A percentile compares a stretch with the other conserved stretches of the same genome.
phyloP scores from a whole-genome alignment of 2,888 invertebrate genomes.

The Myathropa florea region DNA sequence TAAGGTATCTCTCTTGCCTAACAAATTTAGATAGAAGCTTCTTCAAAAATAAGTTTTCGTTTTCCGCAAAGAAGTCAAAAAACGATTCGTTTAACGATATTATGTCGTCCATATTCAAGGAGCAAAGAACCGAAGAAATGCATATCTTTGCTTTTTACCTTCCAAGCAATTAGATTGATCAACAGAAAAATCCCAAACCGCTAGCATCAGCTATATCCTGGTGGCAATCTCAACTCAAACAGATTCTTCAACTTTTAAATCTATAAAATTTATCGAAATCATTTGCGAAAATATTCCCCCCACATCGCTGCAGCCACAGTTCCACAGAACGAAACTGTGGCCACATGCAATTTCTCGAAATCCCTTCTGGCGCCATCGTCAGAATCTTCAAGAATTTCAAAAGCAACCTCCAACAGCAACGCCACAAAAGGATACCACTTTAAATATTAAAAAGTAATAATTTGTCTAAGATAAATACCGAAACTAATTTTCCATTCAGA shows the following conservation, averaged over 20 bases:
- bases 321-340: background rate
- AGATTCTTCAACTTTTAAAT: background rate
- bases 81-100: too few relatives aligned
- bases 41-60: too few relatives aligned
- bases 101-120: too few relatives aligned
- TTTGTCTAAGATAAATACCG: constrained; percentile 68
- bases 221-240: too few relatives aligned
- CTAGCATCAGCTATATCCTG: too few relatives aligned
- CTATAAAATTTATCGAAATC: background rate
- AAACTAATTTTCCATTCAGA: constrained; percentile 69
- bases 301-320: background rate
- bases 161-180: too few relatives aligned
- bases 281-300: background rate
- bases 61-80: too few relatives aligned
- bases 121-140: too few relatives aligned
- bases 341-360: background rate
- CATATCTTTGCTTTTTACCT: too few relatives aligned
- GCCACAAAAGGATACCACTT: constrained; percentile 68
- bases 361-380: background rate
- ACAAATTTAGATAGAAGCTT: too few relatives aligned
- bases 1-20: too few relatives aligned
- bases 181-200: too few relatives aligned
- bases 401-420: constrained; percentile 36
- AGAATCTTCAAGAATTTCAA: constrained; percentile 30
- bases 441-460: constrained; percentile 70